Base-by-base conservation (phyloP, 2,797 vertebrate genomes). In the Poecilia wingei region DNA sequence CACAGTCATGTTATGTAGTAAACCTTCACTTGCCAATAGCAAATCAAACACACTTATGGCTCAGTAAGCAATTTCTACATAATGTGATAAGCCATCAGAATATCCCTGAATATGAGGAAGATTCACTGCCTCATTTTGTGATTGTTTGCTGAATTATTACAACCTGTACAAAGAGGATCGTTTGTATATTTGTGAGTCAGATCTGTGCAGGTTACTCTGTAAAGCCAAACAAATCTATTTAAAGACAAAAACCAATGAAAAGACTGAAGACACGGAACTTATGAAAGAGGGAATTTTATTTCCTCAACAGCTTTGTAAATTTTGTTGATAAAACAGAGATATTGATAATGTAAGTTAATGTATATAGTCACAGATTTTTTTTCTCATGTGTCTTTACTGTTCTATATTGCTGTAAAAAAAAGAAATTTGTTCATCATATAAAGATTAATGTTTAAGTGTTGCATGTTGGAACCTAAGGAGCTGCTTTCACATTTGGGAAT, bases 341-440 rank as follows among this genome's bases (percentile, higher is more conserved):
- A 93, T 94, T 90, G 84, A 92, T 88, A 84, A 90, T 95, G 94
- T 96, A 96, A 94, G 87, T 96, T 95, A 93, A 88, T 96, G 94
- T 96, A 95, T 75, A 94, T 89, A 91, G 80, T 81, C 74, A 72
- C 87, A 75, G 82, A 88, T 91, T 89, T 93, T 93, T 94, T 93
- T 93, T 95, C 92, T 93, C 92, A 91, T 91, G 86, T 85, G 89
- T 95, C 89, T 91, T 59, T 83, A 87, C 77, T 86, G 84, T 93
- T 90, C 83, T 81, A 89, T 86, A 87, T 91, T 31, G 82, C 90
- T 92, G 91, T 93, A 92, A 88, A 90, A 90, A 86, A 68, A 77
- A 74, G 85, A 82, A 45, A 70, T 45, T 69, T 70, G 86, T 80
- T 89, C 77, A 82, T 85, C 87, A 92, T 93, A 86, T 86, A 88